Base-by-base conservation (phyloP, 1,140 invertebrate genomes). In the Drosophila repleta region DNA sequence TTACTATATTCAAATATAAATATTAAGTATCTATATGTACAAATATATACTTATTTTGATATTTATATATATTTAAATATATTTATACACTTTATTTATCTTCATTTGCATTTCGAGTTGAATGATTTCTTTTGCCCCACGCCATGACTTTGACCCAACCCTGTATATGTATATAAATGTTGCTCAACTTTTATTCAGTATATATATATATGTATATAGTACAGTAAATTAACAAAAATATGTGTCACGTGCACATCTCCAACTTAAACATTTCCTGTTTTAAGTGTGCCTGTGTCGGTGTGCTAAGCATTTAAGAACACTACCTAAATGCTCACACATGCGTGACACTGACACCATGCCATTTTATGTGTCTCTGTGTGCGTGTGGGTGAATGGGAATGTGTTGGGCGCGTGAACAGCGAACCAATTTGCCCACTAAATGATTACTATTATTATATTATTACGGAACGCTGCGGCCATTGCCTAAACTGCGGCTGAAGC, bases 371-470 rank as follows among this genome's bases (percentile, higher is more conserved):
- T 61, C 56, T 18, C 21, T 65, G 56, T 51, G 73, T 63, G 6
- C 41, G 21, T 46, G 45, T 37, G 43, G 43, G 21, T 60, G 55
- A 11, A n/a, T 48, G 43, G 15, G 64, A 68, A 68, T 68, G 49
- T 68, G 53, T 24, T 51, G 64, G 56, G 56, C 48, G 65, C 52
- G 37, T 61, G 65, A 79, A 82, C 80, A 69, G 63, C 78, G 69
- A 76, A 78, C 74, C 78, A 85, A 85, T 87, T 87, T 76, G 69
- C 60, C 55, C 82, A 72, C 83, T 88, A 88, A 82, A 85, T 82
- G 79, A 75, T 71, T 72, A 73, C 80, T 87, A 82, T 80, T 85
- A 85, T 77, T 76, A 71, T 78, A 87, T 79, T 82, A 72, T 80
- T 69, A 74, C 72, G 71, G 49, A 55, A 52, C 57, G 57, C 24